Evolutionary conservation across 1,140 invertebrate species (phyloP).

Genomic region (Papilio polytes): DNA sequence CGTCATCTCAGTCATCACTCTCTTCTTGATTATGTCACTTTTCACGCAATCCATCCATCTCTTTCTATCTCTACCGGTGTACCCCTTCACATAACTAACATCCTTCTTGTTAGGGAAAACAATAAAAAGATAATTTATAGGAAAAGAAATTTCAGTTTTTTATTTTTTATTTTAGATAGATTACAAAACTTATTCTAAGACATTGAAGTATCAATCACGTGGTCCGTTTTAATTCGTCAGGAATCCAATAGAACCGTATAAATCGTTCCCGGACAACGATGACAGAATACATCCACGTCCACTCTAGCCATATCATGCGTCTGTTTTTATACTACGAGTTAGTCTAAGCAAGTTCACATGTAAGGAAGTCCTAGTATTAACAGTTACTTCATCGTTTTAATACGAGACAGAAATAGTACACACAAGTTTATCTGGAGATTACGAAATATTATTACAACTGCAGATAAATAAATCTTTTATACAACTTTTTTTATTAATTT

Average conservation of each 20-base stretch:
- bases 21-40: too few species aligned
- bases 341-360: slow-evolving; percentile 5
- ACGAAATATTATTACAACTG: background rate
- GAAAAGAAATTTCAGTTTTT: too few species aligned
- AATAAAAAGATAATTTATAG: too few species aligned
- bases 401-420: background rate
- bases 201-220: background rate
- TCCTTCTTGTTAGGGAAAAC: too few species aligned
- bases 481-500: background rate
- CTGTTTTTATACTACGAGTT: slow-evolving; percentile 25
- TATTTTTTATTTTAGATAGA: too few species aligned
- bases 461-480: background rate
- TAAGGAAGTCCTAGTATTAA: slow-evolving; percentile 8
- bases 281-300: slow-evolving; percentile 9
- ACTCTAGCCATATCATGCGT: slow-evolving; percentile 5
- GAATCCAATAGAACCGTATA: background rate
- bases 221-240: background rate
- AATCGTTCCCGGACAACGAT: background rate
- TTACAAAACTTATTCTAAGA: background rate
- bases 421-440: background rate
- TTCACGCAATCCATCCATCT: too few species aligned
- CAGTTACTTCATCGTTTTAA: slow-evolving; percentile 30
- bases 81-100: too few species aligned
- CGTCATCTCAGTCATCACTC: too few species aligned
- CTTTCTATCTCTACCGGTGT: too few species aligned